Conservation (phyloP, 2,797 vertebrate species). For the Mustela erminea region DNA sequence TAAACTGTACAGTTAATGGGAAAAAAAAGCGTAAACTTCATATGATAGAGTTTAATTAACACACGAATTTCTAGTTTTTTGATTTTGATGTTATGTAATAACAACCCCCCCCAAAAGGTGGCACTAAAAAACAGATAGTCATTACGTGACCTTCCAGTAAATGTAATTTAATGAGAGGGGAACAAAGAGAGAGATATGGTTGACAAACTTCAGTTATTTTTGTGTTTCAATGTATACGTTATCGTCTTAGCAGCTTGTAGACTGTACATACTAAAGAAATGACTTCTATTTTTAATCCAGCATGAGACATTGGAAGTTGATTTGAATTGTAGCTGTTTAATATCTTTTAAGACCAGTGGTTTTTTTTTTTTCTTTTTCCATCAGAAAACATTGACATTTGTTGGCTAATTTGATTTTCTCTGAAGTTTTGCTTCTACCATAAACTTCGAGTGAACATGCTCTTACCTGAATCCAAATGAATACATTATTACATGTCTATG, state of each 20-base stretch:
- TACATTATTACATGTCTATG: not conserved
- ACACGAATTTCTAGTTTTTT: not conserved
- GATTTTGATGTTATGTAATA: slow-evolving; percentile 81
- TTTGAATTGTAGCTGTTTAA: not conserved
- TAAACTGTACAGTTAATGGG: not conserved
- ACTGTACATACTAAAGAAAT: not conserved
- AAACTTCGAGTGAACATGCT: not conserved
- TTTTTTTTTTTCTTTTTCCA: not conserved
- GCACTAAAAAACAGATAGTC: slow-evolving; percentile 85
- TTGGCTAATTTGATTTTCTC: not conserved
- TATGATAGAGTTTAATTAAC: not conserved
- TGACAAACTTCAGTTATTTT: not conserved
- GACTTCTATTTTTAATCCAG: not conserved
- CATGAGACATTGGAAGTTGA: not conserved
- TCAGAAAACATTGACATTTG: not conserved
- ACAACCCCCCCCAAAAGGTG: slow-evolving; percentile 87
- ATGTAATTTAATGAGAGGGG: not conserved
- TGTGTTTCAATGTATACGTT: not conserved
- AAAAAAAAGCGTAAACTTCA: not conserved
- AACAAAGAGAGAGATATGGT: not conserved
- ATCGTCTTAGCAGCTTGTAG: not conserved
- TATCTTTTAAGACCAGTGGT: not conserved
- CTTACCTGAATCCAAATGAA: slow-evolving; percentile 21
- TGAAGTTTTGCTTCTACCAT: not conserved
- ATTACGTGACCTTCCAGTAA: not conserved